Conservation (phyloP, 2,113 vertebrate genomes). For the Prionailurus viverrinus region DNA sequence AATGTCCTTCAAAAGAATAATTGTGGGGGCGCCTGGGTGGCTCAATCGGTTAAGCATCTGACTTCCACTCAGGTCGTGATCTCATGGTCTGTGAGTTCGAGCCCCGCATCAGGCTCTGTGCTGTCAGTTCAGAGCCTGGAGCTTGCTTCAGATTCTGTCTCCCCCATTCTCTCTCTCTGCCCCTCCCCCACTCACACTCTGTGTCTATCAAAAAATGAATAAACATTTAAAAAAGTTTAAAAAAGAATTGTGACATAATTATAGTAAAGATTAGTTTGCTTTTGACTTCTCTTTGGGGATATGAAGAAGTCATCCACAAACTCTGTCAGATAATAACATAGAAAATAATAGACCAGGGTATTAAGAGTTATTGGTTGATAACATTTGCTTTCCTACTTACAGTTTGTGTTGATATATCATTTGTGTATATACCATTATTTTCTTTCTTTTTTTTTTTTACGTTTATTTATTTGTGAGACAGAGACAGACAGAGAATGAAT, state of each 20-base stretch:
- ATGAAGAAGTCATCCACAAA: neutral
- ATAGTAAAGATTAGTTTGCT: neutral
- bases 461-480: too few relatives aligned
- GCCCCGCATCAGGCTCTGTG: too few relatives aligned
- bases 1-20: constrained; percentile 1
- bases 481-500: too few relatives aligned
- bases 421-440: neutral
- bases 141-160: too few relatives aligned
- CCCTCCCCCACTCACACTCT: too few relatives aligned
- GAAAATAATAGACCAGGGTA: neutral
- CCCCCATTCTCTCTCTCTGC: too few relatives aligned
- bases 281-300: neutral
- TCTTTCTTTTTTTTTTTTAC: neutral
- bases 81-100: too few relatives aligned
- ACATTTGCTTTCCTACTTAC: neutral
- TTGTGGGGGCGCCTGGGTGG: neutral
- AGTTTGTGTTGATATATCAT: neutral
- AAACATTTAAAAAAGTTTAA: neutral
- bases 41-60: too few relatives aligned
- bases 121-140: too few relatives aligned
- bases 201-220: too few relatives aligned
- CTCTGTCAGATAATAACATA: neutral
- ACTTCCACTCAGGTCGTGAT: too few relatives aligned
- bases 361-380: neutral
- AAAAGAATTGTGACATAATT: neutral